Conservation (phyloP, 2,888 invertebrate genomes). For the Philhelius pedissequus region DNA sequence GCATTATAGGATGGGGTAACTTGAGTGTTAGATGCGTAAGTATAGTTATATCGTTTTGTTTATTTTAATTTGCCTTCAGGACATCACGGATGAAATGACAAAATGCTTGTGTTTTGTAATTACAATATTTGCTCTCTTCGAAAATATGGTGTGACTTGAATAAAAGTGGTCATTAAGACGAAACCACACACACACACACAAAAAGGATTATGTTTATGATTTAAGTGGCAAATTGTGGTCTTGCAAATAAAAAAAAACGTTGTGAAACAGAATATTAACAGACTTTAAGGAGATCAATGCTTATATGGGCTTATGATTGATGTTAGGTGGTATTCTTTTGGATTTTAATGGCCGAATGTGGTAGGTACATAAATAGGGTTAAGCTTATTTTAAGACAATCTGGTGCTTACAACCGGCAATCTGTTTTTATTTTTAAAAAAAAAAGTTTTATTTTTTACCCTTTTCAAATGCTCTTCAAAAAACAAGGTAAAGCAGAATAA, state of each 20-base stretch:
- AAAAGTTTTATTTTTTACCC: too few species aligned
- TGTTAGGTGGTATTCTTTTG: not conserved
- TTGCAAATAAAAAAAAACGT: not conserved
- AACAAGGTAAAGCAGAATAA: too few species aligned
- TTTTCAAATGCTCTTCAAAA: too few species aligned
- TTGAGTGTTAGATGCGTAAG: not conserved
- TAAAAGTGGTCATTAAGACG: conserved; percentile 41
- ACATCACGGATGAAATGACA: conserved; percentile 35
- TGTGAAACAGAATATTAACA: not conserved
- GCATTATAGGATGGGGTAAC: not conserved
- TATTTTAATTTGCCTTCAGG: conserved; percentile 53
- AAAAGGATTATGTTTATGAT: conserved; percentile 47
- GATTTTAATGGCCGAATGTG: not conserved
- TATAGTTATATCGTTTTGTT: conserved; percentile 31
- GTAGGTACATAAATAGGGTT: too few species aligned
- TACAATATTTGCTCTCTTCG: conserved; percentile 19
- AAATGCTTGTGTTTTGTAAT: conserved; percentile 14
- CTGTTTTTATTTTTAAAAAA: too few species aligned
- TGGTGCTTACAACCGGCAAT: too few species aligned
- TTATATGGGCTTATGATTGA: not conserved
- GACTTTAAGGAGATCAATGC: not conserved
- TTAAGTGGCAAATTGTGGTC: conserved; percentile 18
- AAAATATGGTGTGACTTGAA: conserved; percentile 34
- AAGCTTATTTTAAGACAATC: too few species aligned
- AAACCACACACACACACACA: conserved; percentile 12